Evolutionary conservation across 2,797 vertebrate species (phyloP).

Genomic region (Nothura maculosa): DNA sequence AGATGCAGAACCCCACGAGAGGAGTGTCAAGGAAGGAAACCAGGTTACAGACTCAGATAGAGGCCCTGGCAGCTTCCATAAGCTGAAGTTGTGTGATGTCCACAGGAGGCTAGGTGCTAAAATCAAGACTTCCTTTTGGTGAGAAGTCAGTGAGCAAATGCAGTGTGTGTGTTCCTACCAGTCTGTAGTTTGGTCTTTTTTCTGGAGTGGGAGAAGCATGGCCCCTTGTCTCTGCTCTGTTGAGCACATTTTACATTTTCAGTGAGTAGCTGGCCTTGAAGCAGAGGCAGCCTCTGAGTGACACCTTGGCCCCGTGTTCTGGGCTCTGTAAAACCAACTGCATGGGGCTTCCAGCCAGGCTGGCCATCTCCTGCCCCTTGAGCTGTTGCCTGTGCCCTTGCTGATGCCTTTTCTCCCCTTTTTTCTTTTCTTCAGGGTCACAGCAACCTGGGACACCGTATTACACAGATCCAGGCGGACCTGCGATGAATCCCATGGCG

Average conservation of each 20-base stretch:
- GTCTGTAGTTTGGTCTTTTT: neutral
- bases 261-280: neutral
- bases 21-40: neutral
- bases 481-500: conserved; percentile 82
- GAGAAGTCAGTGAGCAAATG: neutral
- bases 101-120: neutral
- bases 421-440: conserved; percentile 82
- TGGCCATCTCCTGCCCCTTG: neutral
- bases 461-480: conserved; percentile 88
- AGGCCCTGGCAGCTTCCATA: neutral
- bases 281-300: neutral
- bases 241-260: neutral
- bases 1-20: neutral
- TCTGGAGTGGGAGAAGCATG: neutral
- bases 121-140: neutral
- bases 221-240: neutral
- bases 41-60: neutral
- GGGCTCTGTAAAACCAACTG: neutral
- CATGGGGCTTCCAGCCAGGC: neutral
- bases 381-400: neutral
- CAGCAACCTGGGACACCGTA: conserved; percentile 90
- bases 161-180: neutral
- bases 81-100: neutral
- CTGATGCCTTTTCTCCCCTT: conserved; percentile 1
- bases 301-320: neutral